Percentiles rank a stretch among this genome's conserved stretches.
phyloP scores from a whole-genome alignment of 2,888 invertebrate species.

The Lomographa bimaculata region DNA sequence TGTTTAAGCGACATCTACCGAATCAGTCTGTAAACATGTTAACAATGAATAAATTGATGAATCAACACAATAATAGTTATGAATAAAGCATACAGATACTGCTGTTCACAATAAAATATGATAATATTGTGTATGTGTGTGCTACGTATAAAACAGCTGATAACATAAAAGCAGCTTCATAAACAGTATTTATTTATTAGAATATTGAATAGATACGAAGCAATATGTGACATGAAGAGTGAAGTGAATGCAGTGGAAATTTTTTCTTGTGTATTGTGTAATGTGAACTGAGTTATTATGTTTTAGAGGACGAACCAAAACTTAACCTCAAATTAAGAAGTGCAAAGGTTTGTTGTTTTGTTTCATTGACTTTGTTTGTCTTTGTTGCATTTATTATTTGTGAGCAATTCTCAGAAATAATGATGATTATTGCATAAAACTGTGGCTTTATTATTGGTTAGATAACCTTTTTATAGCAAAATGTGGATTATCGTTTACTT shows the following conservation, averaged over 20 bases:
- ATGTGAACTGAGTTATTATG: too few relatives aligned
- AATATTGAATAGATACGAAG: constrained; percentile 10
- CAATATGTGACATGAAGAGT: constrained; percentile 9
- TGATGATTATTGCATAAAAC: too few relatives aligned
- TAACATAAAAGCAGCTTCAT: constrained; percentile 19
- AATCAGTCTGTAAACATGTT: constrained; percentile 4
- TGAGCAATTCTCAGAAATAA: too few relatives aligned
- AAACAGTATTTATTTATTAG: constrained; percentile 7
- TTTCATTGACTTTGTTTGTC: too few relatives aligned
- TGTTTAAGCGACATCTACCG: constrained; percentile 30
- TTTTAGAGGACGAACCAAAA: constrained; percentile 21
- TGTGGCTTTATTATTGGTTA: too few relatives aligned
- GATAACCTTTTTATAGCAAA: too few relatives aligned
- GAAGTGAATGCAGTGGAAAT: constrained; percentile 18
- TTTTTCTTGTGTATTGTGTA: constrained; percentile 8
- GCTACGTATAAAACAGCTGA: constrained; percentile 22
- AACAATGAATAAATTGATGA: constrained; percentile 2
- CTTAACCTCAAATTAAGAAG: constrained; percentile 48
- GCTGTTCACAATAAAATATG: constrained; percentile 5
- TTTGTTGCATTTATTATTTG: too few relatives aligned
- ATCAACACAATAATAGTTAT: constrained; percentile 13
- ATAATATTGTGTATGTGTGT: neutral
- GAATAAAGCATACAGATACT: constrained; percentile 15
- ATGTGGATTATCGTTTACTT: too few relatives aligned
- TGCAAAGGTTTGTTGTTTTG: constrained; percentile 33